A percentile compares a stretch with the other conserved stretches of the same genome.
These are phyloP conservation scores for Helleia helle DNA, from an alignment of 2,888 invertebrate species.

Conservation along the genomic window DNA sequence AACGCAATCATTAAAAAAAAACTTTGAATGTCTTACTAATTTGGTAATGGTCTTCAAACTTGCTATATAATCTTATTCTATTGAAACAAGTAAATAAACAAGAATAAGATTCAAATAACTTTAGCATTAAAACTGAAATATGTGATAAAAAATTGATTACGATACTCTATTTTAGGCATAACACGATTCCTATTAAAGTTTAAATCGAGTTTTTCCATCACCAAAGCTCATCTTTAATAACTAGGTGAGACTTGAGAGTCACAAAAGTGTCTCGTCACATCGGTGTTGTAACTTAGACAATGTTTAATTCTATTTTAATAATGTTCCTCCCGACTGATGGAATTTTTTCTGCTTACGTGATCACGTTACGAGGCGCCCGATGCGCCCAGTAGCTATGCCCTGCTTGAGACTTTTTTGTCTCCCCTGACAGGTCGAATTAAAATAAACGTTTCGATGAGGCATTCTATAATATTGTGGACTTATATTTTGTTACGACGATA, in stretches of 20 bases:
- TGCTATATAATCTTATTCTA: no score
- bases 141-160: no score
- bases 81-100: no score
- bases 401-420: conserved; percentile 52
- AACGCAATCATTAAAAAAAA: no score
- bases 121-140: no score
- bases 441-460: conserved; percentile 71
- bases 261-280: conserved; percentile 2
- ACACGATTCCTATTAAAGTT: no score
- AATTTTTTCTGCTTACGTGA: conserved; percentile 31
- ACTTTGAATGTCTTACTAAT: no score
- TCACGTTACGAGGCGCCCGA: conserved; percentile 31
- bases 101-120: no score
- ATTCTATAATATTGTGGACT: conserved; percentile 64
- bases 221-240: neutral
- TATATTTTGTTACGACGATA: conserved; percentile 60
- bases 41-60: no score
- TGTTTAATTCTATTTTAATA: conserved; percentile 8
- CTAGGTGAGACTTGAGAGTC: conserved; percentile 1
- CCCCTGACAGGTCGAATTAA: conserved; percentile 73
- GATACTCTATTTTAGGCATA: no score
- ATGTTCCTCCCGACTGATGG: conserved; percentile 23
- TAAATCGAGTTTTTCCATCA: no score
- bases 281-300: conserved; percentile 7
- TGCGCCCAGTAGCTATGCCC: conserved; percentile 55